Conservation (phyloP, 2,113 vertebrate species). For the Otocyon megalotis region DNA sequence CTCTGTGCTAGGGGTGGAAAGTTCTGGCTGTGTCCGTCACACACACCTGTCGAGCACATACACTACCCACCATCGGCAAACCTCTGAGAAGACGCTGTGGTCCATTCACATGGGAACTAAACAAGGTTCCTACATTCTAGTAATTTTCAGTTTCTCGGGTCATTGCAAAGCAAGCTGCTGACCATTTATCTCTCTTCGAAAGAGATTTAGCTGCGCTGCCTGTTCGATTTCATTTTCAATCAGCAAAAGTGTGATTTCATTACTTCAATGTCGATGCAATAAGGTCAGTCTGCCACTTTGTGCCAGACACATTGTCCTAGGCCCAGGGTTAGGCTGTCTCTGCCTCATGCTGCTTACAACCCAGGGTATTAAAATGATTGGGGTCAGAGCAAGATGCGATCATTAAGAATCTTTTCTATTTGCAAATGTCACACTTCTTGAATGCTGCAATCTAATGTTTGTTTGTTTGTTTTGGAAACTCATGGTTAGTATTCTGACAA, state of each 20-base stretch:
- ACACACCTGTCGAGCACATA: not conserved
- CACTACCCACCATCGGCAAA: not conserved
- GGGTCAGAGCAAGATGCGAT: not conserved
- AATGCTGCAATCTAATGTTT: not conserved
- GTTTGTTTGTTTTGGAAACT: slow-evolving; percentile 11
- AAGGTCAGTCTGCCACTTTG: not conserved
- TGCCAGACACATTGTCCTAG: not conserved
- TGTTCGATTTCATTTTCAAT: slow-evolving; percentile 32
- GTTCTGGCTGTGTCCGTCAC: not conserved
- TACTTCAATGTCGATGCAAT: not conserved
- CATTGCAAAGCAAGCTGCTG: not conserved
- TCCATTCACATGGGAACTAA: not conserved
- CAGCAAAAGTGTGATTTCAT: not conserved
- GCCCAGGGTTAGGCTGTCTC: not conserved
- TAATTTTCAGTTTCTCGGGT: not conserved
- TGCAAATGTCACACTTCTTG: not conserved
- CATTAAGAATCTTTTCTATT: not conserved
- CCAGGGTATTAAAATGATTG: not conserved
- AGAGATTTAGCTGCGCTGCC: not conserved
- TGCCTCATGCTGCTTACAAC: not conserved
- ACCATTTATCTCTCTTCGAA: not conserved
- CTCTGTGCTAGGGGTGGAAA: fast-evolving
- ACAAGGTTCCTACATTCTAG: not conserved
- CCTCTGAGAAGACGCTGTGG: not conserved
- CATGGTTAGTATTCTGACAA: not conserved